Conservation (phyloP, 2,113 vertebrate species). For the Scopus umbretta region DNA sequence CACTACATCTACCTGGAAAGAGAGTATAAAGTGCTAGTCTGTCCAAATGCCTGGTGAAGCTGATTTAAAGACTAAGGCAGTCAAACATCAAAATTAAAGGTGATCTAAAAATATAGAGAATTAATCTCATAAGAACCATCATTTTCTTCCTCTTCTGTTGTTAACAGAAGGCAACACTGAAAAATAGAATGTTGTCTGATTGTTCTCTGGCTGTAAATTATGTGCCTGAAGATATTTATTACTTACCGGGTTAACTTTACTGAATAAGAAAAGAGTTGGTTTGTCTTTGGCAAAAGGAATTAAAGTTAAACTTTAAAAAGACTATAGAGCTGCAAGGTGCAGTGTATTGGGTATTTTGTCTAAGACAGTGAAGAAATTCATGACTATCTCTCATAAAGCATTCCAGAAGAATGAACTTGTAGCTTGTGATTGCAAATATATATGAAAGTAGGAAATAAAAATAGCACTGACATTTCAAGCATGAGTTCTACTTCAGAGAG, state of each 20-base stretch:
- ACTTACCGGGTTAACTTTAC: neutral
- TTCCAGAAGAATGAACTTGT: neutral
- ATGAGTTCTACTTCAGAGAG: neutral
- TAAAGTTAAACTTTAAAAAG: slow-evolving; percentile 11
- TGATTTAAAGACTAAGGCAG: neutral
- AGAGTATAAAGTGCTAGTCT: neutral
- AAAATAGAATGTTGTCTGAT: neutral
- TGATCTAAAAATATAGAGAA: neutral
- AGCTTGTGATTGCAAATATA: neutral
- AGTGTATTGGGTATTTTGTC: neutral
- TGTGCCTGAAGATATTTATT: slow-evolving; percentile 1
- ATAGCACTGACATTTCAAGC: neutral
- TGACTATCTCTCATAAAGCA: neutral
- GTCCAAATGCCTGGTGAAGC: neutral
- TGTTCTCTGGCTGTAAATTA: neutral
- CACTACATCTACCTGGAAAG: neutral
- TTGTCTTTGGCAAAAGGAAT: neutral
- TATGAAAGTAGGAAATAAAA: slow-evolving; percentile 13
- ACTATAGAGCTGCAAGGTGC: neutral
- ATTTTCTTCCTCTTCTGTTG: neutral
- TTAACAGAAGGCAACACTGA: neutral
- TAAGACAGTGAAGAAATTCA: neutral
- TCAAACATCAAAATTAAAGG: neutral
- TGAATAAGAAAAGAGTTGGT: neutral
- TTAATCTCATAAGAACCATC: neutral